phyloP scores from a whole-genome alignment of 1,140 invertebrate species.

The Stratiolaelaps scimitus region DNA sequence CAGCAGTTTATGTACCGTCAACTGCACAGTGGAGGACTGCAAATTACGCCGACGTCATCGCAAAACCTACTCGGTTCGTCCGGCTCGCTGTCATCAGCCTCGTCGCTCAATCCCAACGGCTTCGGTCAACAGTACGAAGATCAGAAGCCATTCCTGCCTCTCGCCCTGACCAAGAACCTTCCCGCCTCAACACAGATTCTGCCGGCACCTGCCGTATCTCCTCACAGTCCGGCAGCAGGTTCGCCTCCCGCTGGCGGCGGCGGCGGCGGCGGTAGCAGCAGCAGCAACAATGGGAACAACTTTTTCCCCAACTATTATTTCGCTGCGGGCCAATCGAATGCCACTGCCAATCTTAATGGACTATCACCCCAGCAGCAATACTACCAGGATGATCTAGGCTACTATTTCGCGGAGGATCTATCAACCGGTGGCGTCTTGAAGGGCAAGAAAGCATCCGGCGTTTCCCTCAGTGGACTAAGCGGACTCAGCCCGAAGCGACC shows the following conservation, averaged over 20 bases:
- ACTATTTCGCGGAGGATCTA: conserved; percentile 24
- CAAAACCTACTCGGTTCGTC: conserved; percentile 16
- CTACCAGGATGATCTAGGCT: conserved; percentile 25
- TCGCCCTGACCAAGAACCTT: conserved; percentile 23
- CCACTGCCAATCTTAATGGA: background rate
- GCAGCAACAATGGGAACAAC: conserved; percentile 2
- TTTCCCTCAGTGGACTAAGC: too few species aligned
- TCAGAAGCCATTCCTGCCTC: conserved; percentile 24
- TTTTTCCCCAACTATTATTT: conserved; percentile 27
- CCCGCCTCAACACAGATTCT: conserved; percentile 21
- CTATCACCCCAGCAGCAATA: conserved; percentile 18
- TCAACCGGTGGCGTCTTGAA: conserved; percentile 12
- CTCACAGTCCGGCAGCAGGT: background rate
- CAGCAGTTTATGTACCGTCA: conserved; percentile 28
- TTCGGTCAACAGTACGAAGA: conserved; percentile 24
- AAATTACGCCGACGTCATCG: conserved; percentile 7
- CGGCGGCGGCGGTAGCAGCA: too few species aligned
- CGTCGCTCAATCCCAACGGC: conserved; percentile 14
- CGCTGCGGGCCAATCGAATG: background rate
- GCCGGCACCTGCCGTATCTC: background rate
- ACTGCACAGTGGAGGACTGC: conserved; percentile 4
- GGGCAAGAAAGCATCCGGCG: background rate
- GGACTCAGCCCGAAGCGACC: conserved; percentile 23
- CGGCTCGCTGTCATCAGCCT: conserved; percentile 8
- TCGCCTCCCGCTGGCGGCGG: background rate